A percentile compares a stretch with the other conserved stretches of the same genome.
These are phyloP conservation scores for Lepus oiostolus DNA, from an alignment of 2,797 vertebrate species.

Conservation along the genomic window DNA sequence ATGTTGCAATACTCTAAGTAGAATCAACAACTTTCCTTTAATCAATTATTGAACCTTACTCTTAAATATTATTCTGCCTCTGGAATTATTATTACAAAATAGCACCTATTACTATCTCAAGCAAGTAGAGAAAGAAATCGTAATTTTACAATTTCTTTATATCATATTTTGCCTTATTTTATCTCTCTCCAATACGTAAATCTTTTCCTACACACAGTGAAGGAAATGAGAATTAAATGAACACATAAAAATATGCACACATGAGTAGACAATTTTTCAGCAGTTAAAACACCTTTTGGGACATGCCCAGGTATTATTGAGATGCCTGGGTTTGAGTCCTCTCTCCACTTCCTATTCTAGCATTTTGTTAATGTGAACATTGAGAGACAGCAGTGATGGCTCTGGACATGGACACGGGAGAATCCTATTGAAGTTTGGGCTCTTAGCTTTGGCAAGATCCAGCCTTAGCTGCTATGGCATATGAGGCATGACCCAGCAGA, in stretches of 20 bases:
- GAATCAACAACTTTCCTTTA: constrained; percentile 71
- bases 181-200: not conserved
- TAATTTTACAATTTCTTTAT: not conserved
- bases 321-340: too few relatives aligned
- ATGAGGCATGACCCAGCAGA: too few relatives aligned
- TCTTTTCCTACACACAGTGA: not conserved
- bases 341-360: too few relatives aligned
- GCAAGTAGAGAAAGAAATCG: not conserved
- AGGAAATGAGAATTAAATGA: not conserved
- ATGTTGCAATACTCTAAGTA: constrained; percentile 78
- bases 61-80: constrained; percentile 74
- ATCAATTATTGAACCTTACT: constrained; percentile 68
- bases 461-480: too few relatives aligned
- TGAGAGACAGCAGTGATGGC: too few relatives aligned
- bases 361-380: too few relatives aligned
- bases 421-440: too few relatives aligned
- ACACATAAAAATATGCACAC: not conserved
- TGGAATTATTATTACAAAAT: not conserved
- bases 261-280: too few relatives aligned
- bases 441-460: too few relatives aligned
- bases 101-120: not conserved
- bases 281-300: too few relatives aligned
- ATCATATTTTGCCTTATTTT: not conserved
- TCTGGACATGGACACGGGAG: too few relatives aligned
- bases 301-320: too few relatives aligned